A percentile compares a stretch with the other conserved stretches of the same genome.
These are phyloP conservation scores for Apantesis nais DNA, from an alignment of 2,888 invertebrate genomes.

Conservation along the genomic window DNA sequence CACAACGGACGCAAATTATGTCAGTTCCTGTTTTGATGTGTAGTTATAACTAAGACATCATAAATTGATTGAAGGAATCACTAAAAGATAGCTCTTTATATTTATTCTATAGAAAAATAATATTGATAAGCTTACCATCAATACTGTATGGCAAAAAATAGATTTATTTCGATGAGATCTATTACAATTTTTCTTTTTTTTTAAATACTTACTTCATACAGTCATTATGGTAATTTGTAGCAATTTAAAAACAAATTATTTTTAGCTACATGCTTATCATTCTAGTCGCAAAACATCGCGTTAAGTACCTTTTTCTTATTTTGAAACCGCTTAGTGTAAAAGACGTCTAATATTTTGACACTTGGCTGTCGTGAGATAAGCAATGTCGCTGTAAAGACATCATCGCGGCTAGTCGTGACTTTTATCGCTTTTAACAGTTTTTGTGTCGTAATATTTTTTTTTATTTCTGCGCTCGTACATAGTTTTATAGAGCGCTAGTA, in stretches of 20 bases:
- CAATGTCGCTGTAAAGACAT: constrained; percentile 56
- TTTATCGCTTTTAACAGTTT: constrained; percentile 56
- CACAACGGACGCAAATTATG: constrained; percentile 3
- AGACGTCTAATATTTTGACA: constrained; percentile 64
- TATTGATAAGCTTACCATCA: too few relatives aligned
- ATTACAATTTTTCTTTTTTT: too few relatives aligned
- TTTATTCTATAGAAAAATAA: background rate
- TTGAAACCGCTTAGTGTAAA: constrained; percentile 31
- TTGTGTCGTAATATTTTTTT: constrained; percentile 51
- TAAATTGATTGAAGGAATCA: background rate
- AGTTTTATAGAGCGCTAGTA: too few relatives aligned
- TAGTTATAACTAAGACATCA: background rate
- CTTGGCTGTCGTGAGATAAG: constrained; percentile 61
- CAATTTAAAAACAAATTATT: constrained; percentile 5
- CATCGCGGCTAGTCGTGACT: constrained; percentile 52
- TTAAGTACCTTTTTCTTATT: constrained; percentile 31
- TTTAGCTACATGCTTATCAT: constrained; percentile 11
- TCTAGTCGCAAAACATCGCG: constrained; percentile 22
- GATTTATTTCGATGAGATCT: too few relatives aligned
- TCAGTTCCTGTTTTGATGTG: background rate
- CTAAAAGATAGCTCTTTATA: background rate
- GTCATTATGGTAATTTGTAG: background rate
- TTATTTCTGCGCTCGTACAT: constrained; percentile 38
- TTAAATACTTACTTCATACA: background rate
- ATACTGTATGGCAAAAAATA: background rate